Base-by-base conservation (phyloP, 2,797 vertebrate species). In the Centroberyx gerrardi region DNA sequence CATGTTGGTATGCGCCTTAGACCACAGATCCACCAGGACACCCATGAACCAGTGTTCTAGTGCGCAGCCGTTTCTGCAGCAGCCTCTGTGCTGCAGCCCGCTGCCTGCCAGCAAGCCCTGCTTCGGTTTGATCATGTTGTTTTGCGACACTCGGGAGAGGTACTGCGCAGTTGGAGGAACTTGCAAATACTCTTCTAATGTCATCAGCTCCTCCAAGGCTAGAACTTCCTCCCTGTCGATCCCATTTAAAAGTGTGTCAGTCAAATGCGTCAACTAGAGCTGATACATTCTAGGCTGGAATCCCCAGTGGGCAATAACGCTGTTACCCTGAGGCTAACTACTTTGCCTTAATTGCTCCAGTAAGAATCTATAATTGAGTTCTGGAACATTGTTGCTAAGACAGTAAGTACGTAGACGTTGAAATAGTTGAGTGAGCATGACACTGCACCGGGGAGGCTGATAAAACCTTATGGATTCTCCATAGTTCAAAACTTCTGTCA, bases 191-290 rank as follows among this genome's bases (percentile, higher is more conserved):
- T 28, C 10, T 17, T 75, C 49, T 83, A 80, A 85, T 80, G 84
- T 85, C 87, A 82, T 64, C 3, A 29, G 52, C 72, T 67, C 28
- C 83, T 80, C 54, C 8, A 52, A 73, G 83, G 75, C 80, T 66
- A 52, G 64, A 67, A 40, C 71, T 76, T 73, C 62, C 62, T 84
- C 62, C 78, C 62, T 31, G 83, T 77, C 58, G 73, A 82, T 85
- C 87, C 78, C 72, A 81, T 92, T 90, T 84, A 31, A 93, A 94
- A 93, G 87, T 92, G 74, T 92, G 94, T 88, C 94, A 94, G 88
- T 90, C 80, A 84, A 90, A 89, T 90, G 79, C 68, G 72, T 85
- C 82, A 91, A 87, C 74, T 81, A 82, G 89, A 87, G 80, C 80
- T 85, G 88, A 86, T 83, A 87, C 87, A 62, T 78, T 88, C 85